These are phyloP conservation scores for Dendronephthya gigantea DNA, from an alignment of 64 coral and sea anemone genomes.

Conservation along the genomic window DNA sequence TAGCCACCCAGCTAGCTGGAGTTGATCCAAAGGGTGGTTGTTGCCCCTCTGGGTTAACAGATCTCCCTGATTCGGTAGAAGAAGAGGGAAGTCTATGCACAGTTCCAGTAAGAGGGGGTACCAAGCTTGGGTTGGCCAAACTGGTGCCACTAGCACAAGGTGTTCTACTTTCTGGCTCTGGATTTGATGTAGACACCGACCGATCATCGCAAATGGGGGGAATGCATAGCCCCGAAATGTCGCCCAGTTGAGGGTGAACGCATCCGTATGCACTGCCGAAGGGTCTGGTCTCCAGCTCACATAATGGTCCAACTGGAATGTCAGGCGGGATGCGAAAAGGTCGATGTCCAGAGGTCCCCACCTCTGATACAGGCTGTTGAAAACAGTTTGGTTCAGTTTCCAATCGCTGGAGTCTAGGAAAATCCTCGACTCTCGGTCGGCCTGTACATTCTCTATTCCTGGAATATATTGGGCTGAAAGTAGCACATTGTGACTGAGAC, in stretches of 20 bases:
- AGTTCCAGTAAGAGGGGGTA: background rate
- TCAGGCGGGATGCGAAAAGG: background rate
- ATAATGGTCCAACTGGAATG: slow-evolving; percentile 5
- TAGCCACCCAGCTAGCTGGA: slow-evolving; percentile 56
- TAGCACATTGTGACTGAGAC: slow-evolving; percentile 13
- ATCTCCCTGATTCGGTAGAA: too few relatives aligned
- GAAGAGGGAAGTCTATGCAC: background rate
- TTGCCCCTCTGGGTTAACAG: too few relatives aligned
- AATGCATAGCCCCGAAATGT: slow-evolving; percentile 1
- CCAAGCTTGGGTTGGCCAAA: background rate
- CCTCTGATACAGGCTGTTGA: background rate
- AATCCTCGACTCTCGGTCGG: background rate
- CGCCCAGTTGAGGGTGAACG: slow-evolving; percentile 8
- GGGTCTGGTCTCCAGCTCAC: slow-evolving; percentile 33
- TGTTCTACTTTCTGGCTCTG: background rate
- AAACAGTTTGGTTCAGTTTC: background rate
- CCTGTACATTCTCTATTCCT: slow-evolving; percentile 19
- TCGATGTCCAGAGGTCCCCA: slow-evolving; percentile 25
- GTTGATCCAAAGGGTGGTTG: slow-evolving; percentile 15
- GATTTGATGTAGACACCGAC: background rate
- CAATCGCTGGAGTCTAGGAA: slow-evolving; percentile 16
- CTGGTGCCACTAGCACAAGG: background rate
- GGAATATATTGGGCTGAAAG: slow-evolving; percentile 19
- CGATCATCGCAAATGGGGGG: slow-evolving; percentile 17
- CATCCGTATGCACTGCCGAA: background rate